Percentiles rank a stretch among this genome's conserved stretches.
These are phyloP conservation scores for Megastigmus dorsalis DNA, from an alignment of 2,888 invertebrate genomes.

Conservation along the genomic window DNA sequence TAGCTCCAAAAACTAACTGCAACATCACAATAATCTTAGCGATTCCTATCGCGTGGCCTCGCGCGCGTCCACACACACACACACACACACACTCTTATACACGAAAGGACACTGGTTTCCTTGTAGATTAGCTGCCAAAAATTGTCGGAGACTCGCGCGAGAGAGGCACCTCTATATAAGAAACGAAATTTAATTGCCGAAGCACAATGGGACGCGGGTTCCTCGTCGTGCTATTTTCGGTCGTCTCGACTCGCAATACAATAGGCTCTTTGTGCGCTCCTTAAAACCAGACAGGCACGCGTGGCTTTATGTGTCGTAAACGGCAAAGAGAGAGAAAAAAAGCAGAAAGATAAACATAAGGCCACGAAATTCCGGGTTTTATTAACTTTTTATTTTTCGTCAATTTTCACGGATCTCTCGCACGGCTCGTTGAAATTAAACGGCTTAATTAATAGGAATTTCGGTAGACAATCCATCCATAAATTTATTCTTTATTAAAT, in stretches of 20 bases:
- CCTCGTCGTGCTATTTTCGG: slow-evolving; percentile 48
- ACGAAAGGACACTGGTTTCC: slow-evolving; percentile 3
- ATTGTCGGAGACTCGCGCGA: slow-evolving; percentile 24
- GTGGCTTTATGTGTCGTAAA: background rate
- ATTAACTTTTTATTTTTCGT: background rate
- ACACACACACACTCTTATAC: too few species aligned
- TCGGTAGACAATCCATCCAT: too few species aligned
- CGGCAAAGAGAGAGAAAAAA: background rate
- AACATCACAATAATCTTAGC: too few species aligned
- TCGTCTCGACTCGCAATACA: slow-evolving; percentile 42
- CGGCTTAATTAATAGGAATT: too few species aligned
- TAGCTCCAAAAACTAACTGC: too few species aligned
- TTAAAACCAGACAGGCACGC: background rate
- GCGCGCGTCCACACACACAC: too few species aligned
- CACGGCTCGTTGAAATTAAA: too few species aligned
- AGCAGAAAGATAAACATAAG: too few species aligned
- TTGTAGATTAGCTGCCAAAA: too few species aligned
- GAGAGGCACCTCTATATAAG: background rate
- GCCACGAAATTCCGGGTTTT: background rate
- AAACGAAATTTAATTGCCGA: slow-evolving; percentile 41
- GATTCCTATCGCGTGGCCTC: too few species aligned
- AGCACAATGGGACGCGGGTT: slow-evolving; percentile 29
- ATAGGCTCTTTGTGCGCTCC: slow-evolving; percentile 36
- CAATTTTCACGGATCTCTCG: too few species aligned
- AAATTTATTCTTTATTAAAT: too few species aligned